Base-by-base conservation (phyloP, 2,888 invertebrate species). In the Lepidochrysops patricia region DNA sequence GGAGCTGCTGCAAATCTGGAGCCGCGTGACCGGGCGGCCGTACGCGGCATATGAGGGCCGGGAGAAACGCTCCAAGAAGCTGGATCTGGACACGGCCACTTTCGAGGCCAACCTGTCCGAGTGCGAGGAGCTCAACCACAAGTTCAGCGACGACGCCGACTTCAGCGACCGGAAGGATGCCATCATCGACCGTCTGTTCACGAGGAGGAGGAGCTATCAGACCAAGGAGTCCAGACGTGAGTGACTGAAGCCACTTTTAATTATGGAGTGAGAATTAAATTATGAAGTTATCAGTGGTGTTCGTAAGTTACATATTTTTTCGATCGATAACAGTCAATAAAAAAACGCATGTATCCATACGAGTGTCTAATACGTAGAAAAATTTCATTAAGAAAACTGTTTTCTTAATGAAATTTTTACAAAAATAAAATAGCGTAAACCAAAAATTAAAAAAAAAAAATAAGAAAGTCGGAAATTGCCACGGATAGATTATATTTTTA, bases 1-100 rank as follows among this genome's bases (percentile, higher is more conserved):
- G 79, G 93, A 93, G 67, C 74, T 92, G 12, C 80, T 85, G 66
- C 89, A 91, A 76, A 90, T 92, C 65, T 93, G 90, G 90, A 87
- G 79, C 58, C 78, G 80, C 27, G 75, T 90, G 35, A 72, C 91
- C 50, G 84, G 88, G 2, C 79, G 90, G 54, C 86, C 88, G 13
- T 93, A 92, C 69, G 90, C 91, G 52, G 79, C 85, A 25, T 91
- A 90, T 54, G 90, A 84, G 5, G 84, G 76, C 56, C 85, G 84
- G 9, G 64, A 81, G 5, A 63, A 77, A 70, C 69, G 77, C 62
- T 68, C 79, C 29, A 81, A 78, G 62, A 74, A 66, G 60, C 68
- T 73, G 0, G 82, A 83, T 57, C 71, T 80, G 35, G 76, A 80
- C 58, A 75, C 75, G 37, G 68, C 71, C 4, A 66, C 70, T 5